These are phyloP conservation scores for Gasterosteus aculeatus DNA, from an alignment of 2,113 vertebrate genomes.

Conservation along the genomic window DNA sequence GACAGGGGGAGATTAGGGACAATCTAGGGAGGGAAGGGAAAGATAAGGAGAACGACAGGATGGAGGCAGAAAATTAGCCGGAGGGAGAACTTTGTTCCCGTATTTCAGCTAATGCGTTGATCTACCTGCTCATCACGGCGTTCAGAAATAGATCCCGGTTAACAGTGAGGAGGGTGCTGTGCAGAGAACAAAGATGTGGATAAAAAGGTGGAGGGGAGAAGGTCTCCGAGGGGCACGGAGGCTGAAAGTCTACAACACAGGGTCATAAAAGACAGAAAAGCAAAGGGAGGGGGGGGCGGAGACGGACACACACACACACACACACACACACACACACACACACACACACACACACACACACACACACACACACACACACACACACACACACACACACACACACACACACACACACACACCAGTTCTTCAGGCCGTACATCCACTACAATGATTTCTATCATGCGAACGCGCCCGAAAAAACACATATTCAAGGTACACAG, in stretches of 20 bases:
- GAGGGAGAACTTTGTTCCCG: constrained; percentile 23
- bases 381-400: too few relatives aligned
- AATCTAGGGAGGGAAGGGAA: not conserved
- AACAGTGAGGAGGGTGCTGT: constrained; percentile 13
- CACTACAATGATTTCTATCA: too few relatives aligned
- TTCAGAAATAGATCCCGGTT: constrained; percentile 30
- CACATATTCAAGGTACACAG: too few relatives aligned
- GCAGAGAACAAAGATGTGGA: constrained; percentile 14
- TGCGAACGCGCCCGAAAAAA: too few relatives aligned
- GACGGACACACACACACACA: too few relatives aligned
- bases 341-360: too few relatives aligned
- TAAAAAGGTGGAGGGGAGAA: not conserved
- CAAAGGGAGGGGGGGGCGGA: too few relatives aligned
- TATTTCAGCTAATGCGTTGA: not conserved
- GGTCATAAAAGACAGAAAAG: too few relatives aligned
- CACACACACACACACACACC: too few relatives aligned
- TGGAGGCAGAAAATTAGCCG: not conserved
- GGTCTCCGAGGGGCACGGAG: not conserved
- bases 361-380: too few relatives aligned
- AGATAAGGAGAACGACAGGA: not conserved
- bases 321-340: too few relatives aligned
- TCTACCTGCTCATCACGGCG: constrained; percentile 13
- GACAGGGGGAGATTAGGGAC: not conserved
- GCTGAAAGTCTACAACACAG: not conserved
- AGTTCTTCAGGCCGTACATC: too few relatives aligned